Percentiles rank a stretch among this genome's conserved stretches.
Conservation (phyloP, 1,140 invertebrate genomes). For the Drosophila sechellia region DNA sequence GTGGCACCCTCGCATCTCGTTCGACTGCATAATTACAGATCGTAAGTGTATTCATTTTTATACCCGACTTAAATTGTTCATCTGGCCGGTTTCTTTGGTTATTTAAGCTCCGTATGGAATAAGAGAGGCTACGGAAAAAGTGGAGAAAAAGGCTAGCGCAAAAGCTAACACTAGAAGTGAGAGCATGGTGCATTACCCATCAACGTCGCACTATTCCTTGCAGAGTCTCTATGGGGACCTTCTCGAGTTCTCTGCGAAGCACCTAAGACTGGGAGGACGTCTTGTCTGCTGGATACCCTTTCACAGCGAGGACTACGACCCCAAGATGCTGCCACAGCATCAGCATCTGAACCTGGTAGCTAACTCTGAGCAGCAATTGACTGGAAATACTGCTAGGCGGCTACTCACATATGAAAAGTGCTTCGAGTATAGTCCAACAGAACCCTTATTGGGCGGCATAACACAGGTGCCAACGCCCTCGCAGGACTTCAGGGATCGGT, state of each 20-base stretch:
- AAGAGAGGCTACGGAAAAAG: conserved; percentile 95
- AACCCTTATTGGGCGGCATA: conserved; percentile 39
- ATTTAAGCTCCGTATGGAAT: conserved; percentile 97
- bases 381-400: conserved; percentile 90
- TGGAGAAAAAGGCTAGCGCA: conserved; percentile 87
- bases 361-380: conserved; percentile 95
- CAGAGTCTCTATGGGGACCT: conserved; percentile 93
- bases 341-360: conserved; percentile 90
- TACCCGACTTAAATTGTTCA: no score
- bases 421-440: conserved; percentile 82
- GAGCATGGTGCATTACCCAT: conserved; percentile 86
- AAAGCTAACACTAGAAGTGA: conserved; percentile 80
- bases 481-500: conserved; percentile 84
- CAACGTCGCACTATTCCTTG: conserved; percentile 94
- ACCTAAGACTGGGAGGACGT: conserved; percentile 90
- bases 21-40: conserved; percentile 97
- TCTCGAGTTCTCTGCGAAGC: conserved; percentile 91
- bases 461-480: conserved; percentile 3
- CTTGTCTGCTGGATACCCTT: conserved; percentile 97
- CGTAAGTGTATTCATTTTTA: conserved; percentile 88
- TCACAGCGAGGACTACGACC: conserved; percentile 90
- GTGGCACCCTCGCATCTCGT: conserved; percentile 89
- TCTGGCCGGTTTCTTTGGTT: no score
- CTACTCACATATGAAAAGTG: conserved; percentile 95
- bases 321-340: conserved; percentile 91